phyloP scores from a whole-genome alignment of 92 coral and sea anemone genomes.

The Heteractis magnifica region DNA sequence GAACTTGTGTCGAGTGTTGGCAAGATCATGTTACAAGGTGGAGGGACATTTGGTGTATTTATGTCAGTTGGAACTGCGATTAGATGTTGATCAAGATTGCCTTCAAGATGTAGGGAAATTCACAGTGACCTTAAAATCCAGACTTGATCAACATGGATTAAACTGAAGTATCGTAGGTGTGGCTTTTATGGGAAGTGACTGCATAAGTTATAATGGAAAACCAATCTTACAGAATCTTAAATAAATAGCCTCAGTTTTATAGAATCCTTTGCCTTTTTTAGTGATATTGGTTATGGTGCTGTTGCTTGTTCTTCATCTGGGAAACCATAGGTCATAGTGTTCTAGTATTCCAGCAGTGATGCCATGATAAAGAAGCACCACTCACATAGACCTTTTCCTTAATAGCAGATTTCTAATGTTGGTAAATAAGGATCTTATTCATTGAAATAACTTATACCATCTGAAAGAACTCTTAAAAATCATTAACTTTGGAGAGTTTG shows the following conservation, averaged over 20 bases:
- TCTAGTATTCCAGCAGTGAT: too few species aligned
- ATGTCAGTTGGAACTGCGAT: slow-evolving; percentile 99
- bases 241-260: neutral
- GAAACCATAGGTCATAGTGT: too few species aligned
- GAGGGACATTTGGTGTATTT: slow-evolving; percentile 97
- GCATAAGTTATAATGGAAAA: neutral
- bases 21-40: slow-evolving; percentile 97
- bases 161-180: neutral
- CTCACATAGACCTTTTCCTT: too few species aligned
- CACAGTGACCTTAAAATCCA: neutral
- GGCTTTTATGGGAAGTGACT: neutral
- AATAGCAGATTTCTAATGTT: too few species aligned
- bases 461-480: too few species aligned
- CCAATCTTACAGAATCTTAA: neutral
- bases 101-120: neutral
- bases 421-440: too few species aligned
- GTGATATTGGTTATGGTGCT: neutral
- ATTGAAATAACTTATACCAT: too few species aligned
- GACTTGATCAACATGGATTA: neutral
- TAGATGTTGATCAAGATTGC: slow-evolving; percentile 54
- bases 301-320: too few species aligned
- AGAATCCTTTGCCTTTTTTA: neutral
- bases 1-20: slow-evolving; percentile 88
- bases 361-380: too few species aligned
- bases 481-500: too few species aligned